Evolutionary conservation across 1,140 invertebrate species (phyloP), one percentile per base, ranked within the genome.

Genomic region (Drosophila kurseongensis): DNA sequence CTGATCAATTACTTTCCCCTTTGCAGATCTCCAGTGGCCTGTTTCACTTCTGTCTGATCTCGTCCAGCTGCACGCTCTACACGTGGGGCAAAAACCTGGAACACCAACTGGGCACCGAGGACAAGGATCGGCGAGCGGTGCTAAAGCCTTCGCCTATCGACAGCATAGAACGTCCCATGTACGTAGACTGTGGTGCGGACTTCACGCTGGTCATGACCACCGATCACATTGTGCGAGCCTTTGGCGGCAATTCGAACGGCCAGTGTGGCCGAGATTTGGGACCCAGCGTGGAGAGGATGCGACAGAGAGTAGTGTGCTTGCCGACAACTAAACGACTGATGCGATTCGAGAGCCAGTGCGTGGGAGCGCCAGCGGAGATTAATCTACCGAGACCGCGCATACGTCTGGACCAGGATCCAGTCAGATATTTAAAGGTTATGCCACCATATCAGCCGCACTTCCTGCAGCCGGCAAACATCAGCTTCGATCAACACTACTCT

Each of bases 71-170:
- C 44, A 93, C 93, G 38, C 79, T 96, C 0, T 96, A 95, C 77
- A 93, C 94, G 2, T 96, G 95, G 95, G 95, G 95, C 16, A 93
- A 94, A 50, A 95, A 95, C 89, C 80, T 95, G 38, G 95, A 96
- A 86, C 95, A 95, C 52, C 95, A 96, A 84, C 90, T 96, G 18
- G 95, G 95, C 27, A 92, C 91, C 4, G 92, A 92, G 61, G 94
- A 94, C 75, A 93, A 94, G 58, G 93, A 93, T 35, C 91, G 94
- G 32, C 93, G 94, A 59, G 90, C 93, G 23, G 90, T 93, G 7
- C 65, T 88, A 8, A 86, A 91, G 54, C 93, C 93, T 13, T 88
- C 78, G 32, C 85, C 91, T 9, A 75, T 92, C 5, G 90, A 92
- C 32, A 91, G 78, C 63, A 89, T 92, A 10, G 91, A 91, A 14